Percentiles rank a stretch among this genome's conserved stretches.
phyloP scores from a whole-genome alignment of 2,113 vertebrate species.

The Gobio gobio region DNA sequence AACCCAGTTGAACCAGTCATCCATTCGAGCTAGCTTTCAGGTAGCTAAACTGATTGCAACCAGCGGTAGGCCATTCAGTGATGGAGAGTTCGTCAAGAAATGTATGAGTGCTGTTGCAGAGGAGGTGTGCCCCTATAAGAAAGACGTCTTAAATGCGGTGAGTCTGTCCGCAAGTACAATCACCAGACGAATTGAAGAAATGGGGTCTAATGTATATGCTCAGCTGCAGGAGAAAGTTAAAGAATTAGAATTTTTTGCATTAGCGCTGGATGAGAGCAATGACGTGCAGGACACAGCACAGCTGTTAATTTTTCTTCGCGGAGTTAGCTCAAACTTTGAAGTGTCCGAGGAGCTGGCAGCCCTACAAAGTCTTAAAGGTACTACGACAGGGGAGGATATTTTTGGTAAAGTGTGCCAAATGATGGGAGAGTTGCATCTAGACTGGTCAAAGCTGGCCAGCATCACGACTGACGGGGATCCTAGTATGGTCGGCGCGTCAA shows the following conservation, averaged over 20 bases:
- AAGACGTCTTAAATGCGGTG: constrained; percentile 31
- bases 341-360: constrained; percentile 42
- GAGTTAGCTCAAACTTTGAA: constrained; percentile 36
- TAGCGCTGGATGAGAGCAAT: constrained; percentile 56
- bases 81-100: constrained; percentile 30
- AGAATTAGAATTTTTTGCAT: constrained; percentile 44
- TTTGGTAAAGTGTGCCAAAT: not conserved
- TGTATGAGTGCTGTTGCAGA: constrained; percentile 9
- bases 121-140: constrained; percentile 35
- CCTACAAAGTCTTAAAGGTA: constrained; percentile 47
- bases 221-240: constrained; percentile 29
- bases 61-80: not conserved
- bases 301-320: constrained; percentile 53
- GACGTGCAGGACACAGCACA: constrained; percentile 55
- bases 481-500: not conserved
- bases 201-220: constrained; percentile 23
- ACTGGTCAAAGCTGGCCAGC: constrained; percentile 38
- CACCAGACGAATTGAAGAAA: constrained; percentile 37
- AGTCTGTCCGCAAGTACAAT: constrained; percentile 43
- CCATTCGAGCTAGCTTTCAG: not conserved
- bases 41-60: constrained; percentile 8
- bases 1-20: not conserved
- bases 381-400: constrained; percentile 5
- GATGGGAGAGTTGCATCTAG: constrained; percentile 10
- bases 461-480: constrained; percentile 11